Conservation (phyloP, 2,797 vertebrate species). For the Hapalemur alaotrensis region DNA sequence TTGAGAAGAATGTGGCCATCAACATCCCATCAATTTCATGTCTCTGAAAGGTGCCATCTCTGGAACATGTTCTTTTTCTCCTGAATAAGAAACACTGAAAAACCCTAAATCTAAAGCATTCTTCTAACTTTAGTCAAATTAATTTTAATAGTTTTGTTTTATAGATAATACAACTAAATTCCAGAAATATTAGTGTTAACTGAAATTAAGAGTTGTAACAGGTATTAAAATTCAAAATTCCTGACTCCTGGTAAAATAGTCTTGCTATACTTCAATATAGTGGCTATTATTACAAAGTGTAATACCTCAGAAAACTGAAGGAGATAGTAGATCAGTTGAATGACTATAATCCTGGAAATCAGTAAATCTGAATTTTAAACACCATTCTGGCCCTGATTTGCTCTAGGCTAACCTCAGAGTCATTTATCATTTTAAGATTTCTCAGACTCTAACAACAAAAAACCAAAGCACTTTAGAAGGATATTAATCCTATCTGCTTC, state of each 20-base stretch:
- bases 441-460: constrained; percentile 38
- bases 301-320: background rate
- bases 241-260: background rate
- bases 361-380: constrained; percentile 52
- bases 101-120: background rate
- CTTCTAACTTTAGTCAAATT: constrained; percentile 11
- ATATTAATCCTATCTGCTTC: constrained; percentile 45
- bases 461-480: constrained; percentile 47
- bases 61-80: background rate
- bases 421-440: constrained; percentile 50
- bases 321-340: constrained; percentile 11
- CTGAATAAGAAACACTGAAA: background rate
- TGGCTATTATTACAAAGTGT: background rate
- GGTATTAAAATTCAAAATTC: background rate
- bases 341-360: constrained; percentile 37
- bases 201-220: background rate
- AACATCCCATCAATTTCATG: background rate
- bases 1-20: background rate
- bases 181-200: background rate
- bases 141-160: constrained; percentile 10
- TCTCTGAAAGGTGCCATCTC: background rate
- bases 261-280: background rate
- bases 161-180: background rate
- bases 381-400: background rate
- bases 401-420: constrained; percentile 24